phyloP scores from a whole-genome alignment of 2,113 vertebrate genomes.

The Dendropsophus ebraccatus region DNA sequence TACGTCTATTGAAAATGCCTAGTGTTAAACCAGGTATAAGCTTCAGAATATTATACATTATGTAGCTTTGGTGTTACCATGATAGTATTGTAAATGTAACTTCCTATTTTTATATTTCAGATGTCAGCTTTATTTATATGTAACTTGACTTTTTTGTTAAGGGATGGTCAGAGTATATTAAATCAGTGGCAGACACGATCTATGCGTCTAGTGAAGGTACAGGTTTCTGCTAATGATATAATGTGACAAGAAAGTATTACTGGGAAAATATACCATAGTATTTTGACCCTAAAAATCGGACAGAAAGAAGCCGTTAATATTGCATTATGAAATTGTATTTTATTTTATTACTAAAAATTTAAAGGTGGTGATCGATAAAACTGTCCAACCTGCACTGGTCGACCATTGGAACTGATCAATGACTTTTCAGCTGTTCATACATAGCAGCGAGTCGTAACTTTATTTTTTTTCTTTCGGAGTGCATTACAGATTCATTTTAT shows the following conservation, averaged over 20 bases:
- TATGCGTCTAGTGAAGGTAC: background rate
- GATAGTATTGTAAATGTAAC: slow-evolving; percentile 52
- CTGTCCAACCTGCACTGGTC: slow-evolving; percentile 30
- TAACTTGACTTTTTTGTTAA: slow-evolving; percentile 10
- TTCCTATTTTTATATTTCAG: slow-evolving; percentile 52
- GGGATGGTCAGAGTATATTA: slow-evolving; percentile 14
- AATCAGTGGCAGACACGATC: background rate
- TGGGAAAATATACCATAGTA: slow-evolving; percentile 5
- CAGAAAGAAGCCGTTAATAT: background rate
- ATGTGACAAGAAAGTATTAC: slow-evolving; percentile 6
- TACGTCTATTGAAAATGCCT: background rate
- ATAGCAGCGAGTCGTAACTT: slow-evolving; percentile 39
- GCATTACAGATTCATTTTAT: slow-evolving; percentile 41
- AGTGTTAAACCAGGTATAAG: slow-evolving; percentile 6
- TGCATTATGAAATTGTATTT: background rate
- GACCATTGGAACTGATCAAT: slow-evolving; percentile 24
- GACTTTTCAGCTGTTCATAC: slow-evolving; percentile 38
- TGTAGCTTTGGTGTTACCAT: slow-evolving; percentile 37
- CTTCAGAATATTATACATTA: slow-evolving; percentile 24
- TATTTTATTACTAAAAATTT: slow-evolving; percentile 28
- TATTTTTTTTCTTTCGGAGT: slow-evolving; percentile 21
- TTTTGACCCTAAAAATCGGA: background rate
- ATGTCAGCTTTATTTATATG: slow-evolving; percentile 48
- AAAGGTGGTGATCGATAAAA: slow-evolving; percentile 11
- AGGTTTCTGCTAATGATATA: slow-evolving; percentile 27